phyloP scores from a whole-genome alignment of 2,888 invertebrate genomes.

The Drosophila limbata region DNA sequence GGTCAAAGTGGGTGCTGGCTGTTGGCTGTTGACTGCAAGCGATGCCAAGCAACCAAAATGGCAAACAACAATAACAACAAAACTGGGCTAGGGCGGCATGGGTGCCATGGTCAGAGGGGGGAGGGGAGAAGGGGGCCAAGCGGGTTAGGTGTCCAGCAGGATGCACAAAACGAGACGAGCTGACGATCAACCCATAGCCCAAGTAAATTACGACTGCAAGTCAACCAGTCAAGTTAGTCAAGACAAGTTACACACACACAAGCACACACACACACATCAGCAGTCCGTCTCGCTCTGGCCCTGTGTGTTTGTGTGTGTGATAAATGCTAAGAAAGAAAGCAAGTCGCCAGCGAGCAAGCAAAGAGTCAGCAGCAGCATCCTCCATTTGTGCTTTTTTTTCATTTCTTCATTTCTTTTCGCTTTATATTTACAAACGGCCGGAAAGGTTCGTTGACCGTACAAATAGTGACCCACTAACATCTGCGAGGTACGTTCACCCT shows the following conservation, averaged over 20 bases:
- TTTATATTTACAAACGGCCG: constrained; percentile 82
- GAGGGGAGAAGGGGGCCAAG: not conserved
- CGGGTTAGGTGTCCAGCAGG: constrained; percentile 57
- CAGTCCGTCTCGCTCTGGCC: constrained; percentile 9
- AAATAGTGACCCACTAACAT: constrained; percentile 86
- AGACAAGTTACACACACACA: constrained; percentile 64
- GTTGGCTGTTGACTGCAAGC: constrained; percentile 5
- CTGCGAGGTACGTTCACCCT: constrained; percentile 86
- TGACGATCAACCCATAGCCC: constrained; percentile 81
- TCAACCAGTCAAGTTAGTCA: constrained; percentile 80
- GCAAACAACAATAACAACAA: constrained; percentile 47
- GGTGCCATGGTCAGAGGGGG: not conserved
- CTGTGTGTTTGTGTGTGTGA: constrained; percentile 32
- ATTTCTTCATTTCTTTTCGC: constrained; percentile 55
- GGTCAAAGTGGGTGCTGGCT: constrained; percentile 48
- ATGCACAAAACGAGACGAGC: constrained; percentile 58
- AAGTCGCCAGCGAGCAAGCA: constrained; percentile 48
- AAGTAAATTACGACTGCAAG: constrained; percentile 81
- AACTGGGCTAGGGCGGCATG: constrained; percentile 49
- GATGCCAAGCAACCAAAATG: constrained; percentile 62
- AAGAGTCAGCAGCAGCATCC: constrained; percentile 47
- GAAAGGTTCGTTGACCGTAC: constrained; percentile 85
- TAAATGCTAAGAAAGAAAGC: constrained; percentile 76
- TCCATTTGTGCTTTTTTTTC: constrained; percentile 57
- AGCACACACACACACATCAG: not conserved